Percentiles rank a stretch among this genome's conserved stretches.
phyloP scores from a whole-genome alignment of 2,888 invertebrate genomes.

The Cephonodes hylas region DNA sequence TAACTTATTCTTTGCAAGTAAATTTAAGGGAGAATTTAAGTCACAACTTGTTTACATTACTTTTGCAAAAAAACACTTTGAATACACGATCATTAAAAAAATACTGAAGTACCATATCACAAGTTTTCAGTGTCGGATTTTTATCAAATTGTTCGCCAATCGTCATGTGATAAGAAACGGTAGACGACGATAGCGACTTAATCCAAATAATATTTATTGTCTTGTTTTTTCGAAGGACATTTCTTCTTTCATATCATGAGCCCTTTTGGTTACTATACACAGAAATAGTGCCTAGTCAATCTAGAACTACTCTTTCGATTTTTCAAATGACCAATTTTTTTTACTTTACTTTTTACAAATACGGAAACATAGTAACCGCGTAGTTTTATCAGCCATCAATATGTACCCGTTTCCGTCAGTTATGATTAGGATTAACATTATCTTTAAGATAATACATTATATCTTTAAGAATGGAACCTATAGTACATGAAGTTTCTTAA shows the following conservation, averaged over 20 bases:
- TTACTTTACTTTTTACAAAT: neutral
- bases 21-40: too few relatives aligned
- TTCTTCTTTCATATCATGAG: neutral
- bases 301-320: neutral
- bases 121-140: constrained; percentile 44
- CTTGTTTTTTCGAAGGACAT: neutral
- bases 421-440: neutral
- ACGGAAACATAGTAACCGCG: neutral
- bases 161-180: constrained; percentile 38
- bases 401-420: neutral
- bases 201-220: constrained; percentile 6
- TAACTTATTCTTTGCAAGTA: too few relatives aligned
- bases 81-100: neutral
- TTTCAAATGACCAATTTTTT: neutral
- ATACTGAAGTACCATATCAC: constrained; percentile 8
- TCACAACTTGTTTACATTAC: too few relatives aligned
- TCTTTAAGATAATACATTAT: neutral
- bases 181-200: constrained; percentile 36
- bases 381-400: neutral
- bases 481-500: neutral
- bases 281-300: too few relatives aligned
- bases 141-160: constrained; percentile 53
- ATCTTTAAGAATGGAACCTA: neutral
- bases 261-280: too few relatives aligned
- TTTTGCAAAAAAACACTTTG: neutral